These are phyloP conservation scores for Megalops atlanticus DNA, from an alignment of 2,113 vertebrate genomes.

Conservation along the genomic window DNA sequence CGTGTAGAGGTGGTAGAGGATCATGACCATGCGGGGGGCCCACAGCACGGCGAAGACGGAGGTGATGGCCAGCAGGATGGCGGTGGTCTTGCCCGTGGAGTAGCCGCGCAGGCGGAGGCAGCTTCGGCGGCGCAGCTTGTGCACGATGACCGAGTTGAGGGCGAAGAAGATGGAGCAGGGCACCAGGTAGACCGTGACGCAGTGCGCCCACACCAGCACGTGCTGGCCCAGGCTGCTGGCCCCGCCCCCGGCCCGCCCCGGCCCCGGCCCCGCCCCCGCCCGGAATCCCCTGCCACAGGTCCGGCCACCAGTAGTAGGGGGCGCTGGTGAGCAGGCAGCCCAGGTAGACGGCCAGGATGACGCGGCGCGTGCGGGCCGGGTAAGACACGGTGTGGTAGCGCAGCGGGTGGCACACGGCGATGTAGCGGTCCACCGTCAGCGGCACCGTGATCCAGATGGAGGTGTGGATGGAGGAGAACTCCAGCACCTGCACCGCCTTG, in stretches of 20 bases:
- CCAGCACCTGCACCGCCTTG: slow-evolving; percentile 87
- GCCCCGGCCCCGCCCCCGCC: slow-evolving; percentile 60
- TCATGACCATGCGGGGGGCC: slow-evolving; percentile 89
- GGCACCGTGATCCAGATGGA: slow-evolving; percentile 98
- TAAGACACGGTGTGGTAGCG: slow-evolving; percentile 92
- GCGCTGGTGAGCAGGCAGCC: slow-evolving; percentile 88
- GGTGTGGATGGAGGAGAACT: slow-evolving; percentile 96
- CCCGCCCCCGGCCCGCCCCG: slow-evolving; percentile 64
- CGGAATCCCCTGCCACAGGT: slow-evolving; percentile 83
- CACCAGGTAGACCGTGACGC: slow-evolving; percentile 87
- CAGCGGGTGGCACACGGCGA: slow-evolving; percentile 94
- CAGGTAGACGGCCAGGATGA: slow-evolving; percentile 85
- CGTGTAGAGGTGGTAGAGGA: slow-evolving; percentile 91
- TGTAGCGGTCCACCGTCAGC: slow-evolving; percentile 89
- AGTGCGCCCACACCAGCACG: slow-evolving; percentile 91
- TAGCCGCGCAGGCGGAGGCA: slow-evolving; percentile 89
- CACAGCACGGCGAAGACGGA: slow-evolving; percentile 92
- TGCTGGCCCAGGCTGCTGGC: slow-evolving; percentile 83
- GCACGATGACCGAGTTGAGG: slow-evolving; percentile 88
- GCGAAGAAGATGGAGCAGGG: slow-evolving; percentile 94
- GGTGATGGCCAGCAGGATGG: slow-evolving; percentile 92
- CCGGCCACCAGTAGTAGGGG: slow-evolving; percentile 98
- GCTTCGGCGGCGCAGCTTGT: slow-evolving; percentile 83
- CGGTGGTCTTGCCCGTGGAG: slow-evolving; percentile 92
- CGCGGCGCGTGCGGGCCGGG: slow-evolving; percentile 87